phyloP scores from a whole-genome alignment of 2,113 vertebrate genomes.

The Chaenogobius annularis region DNA sequence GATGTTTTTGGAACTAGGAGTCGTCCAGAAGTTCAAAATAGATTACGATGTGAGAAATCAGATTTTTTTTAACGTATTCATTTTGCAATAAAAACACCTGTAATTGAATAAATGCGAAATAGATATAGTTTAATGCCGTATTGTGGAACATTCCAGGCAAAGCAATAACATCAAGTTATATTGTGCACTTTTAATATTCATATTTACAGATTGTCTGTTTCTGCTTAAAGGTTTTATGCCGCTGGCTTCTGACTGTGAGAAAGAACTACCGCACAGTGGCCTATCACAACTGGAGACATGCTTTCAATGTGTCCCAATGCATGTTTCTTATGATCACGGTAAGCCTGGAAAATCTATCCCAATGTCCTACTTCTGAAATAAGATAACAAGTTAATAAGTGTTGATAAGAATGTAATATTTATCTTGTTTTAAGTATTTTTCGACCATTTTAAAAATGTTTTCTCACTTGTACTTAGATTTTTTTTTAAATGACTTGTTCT shows the following conservation, averaged over 20 bases:
- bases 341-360: conserved; percentile 36
- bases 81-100: too few species aligned
- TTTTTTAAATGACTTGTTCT: too few species aligned
- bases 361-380: neutral
- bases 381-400: too few species aligned
- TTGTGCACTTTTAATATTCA: too few species aligned
- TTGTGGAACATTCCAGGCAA: too few species aligned
- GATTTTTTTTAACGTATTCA: too few species aligned
- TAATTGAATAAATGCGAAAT: too few species aligned
- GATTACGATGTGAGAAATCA: conserved; percentile 75
- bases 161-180: neutral
- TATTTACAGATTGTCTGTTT: neutral
- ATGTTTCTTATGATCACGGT: conserved; percentile 83
- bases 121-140: too few species aligned
- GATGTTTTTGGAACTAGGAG: conserved; percentile 81
- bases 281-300: conserved; percentile 83
- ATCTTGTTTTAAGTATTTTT: too few species aligned
- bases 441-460: too few species aligned
- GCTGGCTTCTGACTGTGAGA: conserved; percentile 82
- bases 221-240: conserved; percentile 77
- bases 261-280: conserved; percentile 83
- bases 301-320: conserved; percentile 83
- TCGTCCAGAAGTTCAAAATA: conserved; percentile 81
- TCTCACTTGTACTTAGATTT: too few species aligned
- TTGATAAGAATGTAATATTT: too few species aligned